Evolutionary conservation across 1,140 invertebrate genomes (phyloP).

Genomic region (Euschistus heros): DNA sequence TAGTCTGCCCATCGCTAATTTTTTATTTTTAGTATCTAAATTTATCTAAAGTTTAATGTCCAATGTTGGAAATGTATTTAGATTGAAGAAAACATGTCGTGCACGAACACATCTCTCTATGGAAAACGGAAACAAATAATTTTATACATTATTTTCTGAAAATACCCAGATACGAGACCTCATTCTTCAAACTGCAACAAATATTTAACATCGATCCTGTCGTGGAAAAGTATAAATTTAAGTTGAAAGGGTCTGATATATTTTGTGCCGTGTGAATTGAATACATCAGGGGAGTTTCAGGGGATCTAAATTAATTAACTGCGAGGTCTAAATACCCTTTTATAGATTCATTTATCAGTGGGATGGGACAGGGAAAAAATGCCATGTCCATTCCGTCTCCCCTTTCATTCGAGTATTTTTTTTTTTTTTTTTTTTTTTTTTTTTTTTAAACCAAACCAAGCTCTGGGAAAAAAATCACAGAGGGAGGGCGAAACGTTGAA

Average conservation of each 20-base stretch:
- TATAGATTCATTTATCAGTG: conserved; percentile 15
- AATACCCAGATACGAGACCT: neutral
- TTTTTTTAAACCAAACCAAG: neutral
- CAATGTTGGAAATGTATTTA: no score
- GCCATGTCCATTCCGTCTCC: conserved; percentile 5
- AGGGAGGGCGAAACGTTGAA: conserved; percentile 2
- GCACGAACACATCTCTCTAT: no score
- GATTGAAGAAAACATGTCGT: no score
- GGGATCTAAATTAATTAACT: conserved; percentile 15
- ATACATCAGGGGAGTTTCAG: conserved; percentile 1
- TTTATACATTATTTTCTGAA: no score
- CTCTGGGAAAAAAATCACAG: conserved; percentile 2
- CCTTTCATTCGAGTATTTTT: conserved; percentile 8
- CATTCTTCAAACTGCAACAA: conserved; percentile 4
- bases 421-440: neutral
- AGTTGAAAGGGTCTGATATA: conserved; percentile 1
- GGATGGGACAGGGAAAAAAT: conserved; percentile 15
- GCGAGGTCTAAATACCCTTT: conserved; percentile 13
- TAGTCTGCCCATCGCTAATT: no score
- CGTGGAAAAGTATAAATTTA: neutral
- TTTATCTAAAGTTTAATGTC: no score
- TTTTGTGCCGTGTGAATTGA: conserved; percentile 10
- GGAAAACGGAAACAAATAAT: no score
- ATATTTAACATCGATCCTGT: conserved; percentile 6
- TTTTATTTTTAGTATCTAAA: no score